Evolutionary conservation across 2,888 invertebrate genomes (phyloP).

Genomic region (Heteromyza rotundicornis): DNA sequence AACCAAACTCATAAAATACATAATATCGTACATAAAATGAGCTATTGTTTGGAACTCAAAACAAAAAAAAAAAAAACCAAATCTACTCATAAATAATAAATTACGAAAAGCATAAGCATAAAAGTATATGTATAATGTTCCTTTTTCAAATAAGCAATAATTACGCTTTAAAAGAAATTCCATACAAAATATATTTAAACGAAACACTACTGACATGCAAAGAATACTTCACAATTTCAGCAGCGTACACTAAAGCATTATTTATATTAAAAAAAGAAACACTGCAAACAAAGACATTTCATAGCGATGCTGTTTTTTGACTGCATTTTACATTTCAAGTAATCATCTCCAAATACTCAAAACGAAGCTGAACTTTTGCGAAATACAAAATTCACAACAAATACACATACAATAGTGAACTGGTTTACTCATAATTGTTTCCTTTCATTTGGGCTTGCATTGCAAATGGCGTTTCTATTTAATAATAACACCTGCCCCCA

Average conservation of each 20-base stretch:
- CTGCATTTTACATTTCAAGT: neutral
- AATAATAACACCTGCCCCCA: too few species aligned
- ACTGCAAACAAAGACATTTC: neutral
- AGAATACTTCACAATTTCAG: neutral
- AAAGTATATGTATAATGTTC: too few species aligned
- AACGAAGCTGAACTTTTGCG: too few species aligned
- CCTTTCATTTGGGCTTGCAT: too few species aligned
- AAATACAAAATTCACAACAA: too few species aligned
- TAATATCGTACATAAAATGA: too few species aligned
- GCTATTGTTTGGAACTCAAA: too few species aligned
- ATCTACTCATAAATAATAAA: neutral
- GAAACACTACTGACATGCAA: neutral
- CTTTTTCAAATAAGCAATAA: slow-evolving; percentile 54
- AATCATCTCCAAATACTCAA: too few species aligned
- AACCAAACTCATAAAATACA: too few species aligned
- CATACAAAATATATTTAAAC: slow-evolving; percentile 9
- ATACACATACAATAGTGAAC: too few species aligned
- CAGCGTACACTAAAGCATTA: neutral
- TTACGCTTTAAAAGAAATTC: slow-evolving; percentile 29
- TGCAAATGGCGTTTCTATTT: too few species aligned
- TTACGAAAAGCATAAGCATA: slow-evolving; percentile 24
- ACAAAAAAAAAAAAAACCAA: neutral
- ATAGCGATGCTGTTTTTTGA: slow-evolving; percentile 4
- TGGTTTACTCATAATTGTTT: too few species aligned
- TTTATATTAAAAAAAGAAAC: neutral